Evolutionary conservation across 2,888 invertebrate genomes (phyloP), one percentile per base, ranked within the genome.

Genomic region (Zaprionus obscuricornis): DNA sequence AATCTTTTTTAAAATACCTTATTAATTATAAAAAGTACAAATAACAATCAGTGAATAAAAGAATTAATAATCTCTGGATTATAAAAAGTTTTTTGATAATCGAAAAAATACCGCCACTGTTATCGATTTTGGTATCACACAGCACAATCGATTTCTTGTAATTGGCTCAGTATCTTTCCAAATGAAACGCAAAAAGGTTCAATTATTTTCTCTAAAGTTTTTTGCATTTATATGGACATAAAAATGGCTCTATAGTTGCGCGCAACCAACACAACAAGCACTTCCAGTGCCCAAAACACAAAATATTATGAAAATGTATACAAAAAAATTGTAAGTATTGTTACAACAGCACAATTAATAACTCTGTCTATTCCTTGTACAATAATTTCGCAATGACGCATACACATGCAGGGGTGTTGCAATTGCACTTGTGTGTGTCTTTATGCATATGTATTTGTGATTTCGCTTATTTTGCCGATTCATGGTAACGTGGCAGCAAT

Each of bases 231-330:
- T 88, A 74, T 88, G 81, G 91, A 92, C 91, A 91, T 92, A 92
- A 93, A 91, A 92, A 95, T 95, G 94, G 93, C 92, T 93, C 92
- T 93, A 92, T 96, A 95, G 93, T 93, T 84, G 78, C 79, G 76
- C 85, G 72, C 65, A 77, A 85, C 82, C 87, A 79, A 88, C 72
- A 74, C 75, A 74, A 78, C 14, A 54, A 39, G 89, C 89, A 89
- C 89, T 24, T 37, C n/a, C 72, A 59, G 89, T 89, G 89, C 89
- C 85, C 74, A 46, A 67, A 87, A 86, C 51, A 82, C 78, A 85
- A 54, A 86, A 85, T 74, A 62, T 66, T 74, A 76, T 81, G 62
- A 87, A 87, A 85, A 88, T 91, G 87, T 82, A 78, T 74, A 75
- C 70, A 54, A 87, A 81, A 77, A 64, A 68, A 82, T 51, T 67